These are phyloP conservation scores for Belonocnema kinseyi DNA, from an alignment of 1,140 invertebrate genomes.

Conservation along the genomic window DNA sequence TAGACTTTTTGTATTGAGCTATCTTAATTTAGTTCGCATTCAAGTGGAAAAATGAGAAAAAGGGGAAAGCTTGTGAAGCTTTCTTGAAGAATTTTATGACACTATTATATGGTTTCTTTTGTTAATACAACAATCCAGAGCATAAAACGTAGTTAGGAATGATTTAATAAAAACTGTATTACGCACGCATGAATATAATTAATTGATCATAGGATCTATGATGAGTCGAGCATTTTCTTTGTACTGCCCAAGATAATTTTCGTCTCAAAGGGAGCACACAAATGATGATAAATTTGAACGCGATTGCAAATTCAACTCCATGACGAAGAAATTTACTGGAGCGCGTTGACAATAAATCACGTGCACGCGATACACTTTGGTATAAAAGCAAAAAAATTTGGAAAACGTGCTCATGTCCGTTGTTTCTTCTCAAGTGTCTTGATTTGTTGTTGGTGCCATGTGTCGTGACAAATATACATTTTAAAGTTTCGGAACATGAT, in stretches of 20 bases:
- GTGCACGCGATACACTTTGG: not conserved
- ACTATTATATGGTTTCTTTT: no score
- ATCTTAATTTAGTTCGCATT: no score
- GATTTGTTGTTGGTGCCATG: not conserved
- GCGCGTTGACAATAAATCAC: constrained; percentile 37
- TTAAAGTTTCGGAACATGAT: constrained; percentile 1
- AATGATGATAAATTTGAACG: constrained; percentile 41
- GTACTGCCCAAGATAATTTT: constrained; percentile 18
- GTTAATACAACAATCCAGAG: no score
- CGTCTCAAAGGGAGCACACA: constrained; percentile 45
- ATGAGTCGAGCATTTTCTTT: not conserved
- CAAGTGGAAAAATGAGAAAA: no score
- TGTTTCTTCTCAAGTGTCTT: not conserved
- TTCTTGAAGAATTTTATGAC: no score
- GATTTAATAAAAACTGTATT: constrained; percentile 9
- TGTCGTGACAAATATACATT: not conserved
- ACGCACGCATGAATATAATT: not conserved
- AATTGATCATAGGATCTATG: not conserved
- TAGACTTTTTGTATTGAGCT: no score
- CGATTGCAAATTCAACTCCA: constrained; percentile 35
- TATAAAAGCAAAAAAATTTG: constrained; percentile 15
- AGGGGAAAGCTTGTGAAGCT: no score
- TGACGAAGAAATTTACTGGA: constrained; percentile 42
- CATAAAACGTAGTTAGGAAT: not conserved
- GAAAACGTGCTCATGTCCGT: not conserved